A percentile compares a stretch with the other conserved stretches of the same genome.
These are phyloP conservation scores for Ellobium chinense DNA, from an alignment of 2,888 invertebrate genomes.

Conservation along the genomic window DNA sequence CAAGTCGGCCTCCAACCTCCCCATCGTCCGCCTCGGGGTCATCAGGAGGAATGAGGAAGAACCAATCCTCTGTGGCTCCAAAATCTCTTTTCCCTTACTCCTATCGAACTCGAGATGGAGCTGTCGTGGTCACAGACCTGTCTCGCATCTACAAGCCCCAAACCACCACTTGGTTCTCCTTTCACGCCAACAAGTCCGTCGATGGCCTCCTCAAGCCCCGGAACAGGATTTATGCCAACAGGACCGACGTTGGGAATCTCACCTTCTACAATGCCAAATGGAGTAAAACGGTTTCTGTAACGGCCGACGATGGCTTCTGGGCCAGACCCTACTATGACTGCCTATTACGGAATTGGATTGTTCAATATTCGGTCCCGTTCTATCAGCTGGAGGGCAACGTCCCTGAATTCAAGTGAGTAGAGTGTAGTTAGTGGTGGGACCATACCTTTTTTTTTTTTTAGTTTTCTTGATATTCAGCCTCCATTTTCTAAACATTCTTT, in stretches of 20 bases:
- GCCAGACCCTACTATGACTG: slow-evolving; percentile 66
- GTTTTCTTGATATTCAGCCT: too few species aligned
- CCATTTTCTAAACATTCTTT: too few species aligned
- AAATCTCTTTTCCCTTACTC: slow-evolving; percentile 63
- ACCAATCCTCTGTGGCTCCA: background rate
- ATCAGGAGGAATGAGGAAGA: background rate
- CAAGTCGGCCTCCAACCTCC: background rate
- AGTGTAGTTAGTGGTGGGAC: background rate
- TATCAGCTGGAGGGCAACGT: slow-evolving; percentile 50
- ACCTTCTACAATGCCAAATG: slow-evolving; percentile 33
- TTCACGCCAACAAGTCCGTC: slow-evolving; percentile 39
- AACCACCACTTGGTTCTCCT: slow-evolving; percentile 47
- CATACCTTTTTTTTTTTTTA: background rate
- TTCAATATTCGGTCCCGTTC: slow-evolving; percentile 64
- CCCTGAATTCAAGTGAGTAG: slow-evolving; percentile 62
- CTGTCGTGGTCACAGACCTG: slow-evolving; percentile 51
- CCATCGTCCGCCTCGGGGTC: background rate
- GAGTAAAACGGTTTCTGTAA: slow-evolving; percentile 46
- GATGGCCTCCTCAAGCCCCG: slow-evolving; percentile 17
- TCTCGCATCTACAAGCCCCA: slow-evolving; percentile 47
- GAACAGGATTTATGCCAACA: slow-evolving; percentile 44
- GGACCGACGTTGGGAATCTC: slow-evolving; percentile 44
- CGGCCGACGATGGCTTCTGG: slow-evolving; percentile 58
- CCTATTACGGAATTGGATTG: slow-evolving; percentile 60
- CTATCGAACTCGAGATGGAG: slow-evolving; percentile 42